Evolutionary conservation across 1,140 invertebrate species (phyloP), one percentile per base, ranked within the genome.

Genomic region (Drosophila chauvacae): DNA sequence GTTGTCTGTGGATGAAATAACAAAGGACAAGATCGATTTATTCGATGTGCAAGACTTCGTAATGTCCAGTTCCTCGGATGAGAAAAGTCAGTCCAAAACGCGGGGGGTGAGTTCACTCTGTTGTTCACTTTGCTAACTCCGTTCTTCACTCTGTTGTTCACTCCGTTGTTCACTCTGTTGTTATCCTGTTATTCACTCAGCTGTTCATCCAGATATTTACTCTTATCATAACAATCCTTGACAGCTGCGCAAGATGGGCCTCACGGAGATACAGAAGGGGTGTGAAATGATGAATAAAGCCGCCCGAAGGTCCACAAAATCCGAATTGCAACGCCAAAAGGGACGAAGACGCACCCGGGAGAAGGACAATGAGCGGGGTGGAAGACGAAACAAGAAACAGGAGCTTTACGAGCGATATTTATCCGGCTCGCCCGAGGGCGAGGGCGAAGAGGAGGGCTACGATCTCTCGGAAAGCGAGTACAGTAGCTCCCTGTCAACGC

Each of bases 181-280:
- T 35, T 35, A 35, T 11, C 11, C 10, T 4, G 11, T 4, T 6
- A 11, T 35, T 35, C 33, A 28, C 7, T 30, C 7, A 30, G 7
- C 28, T 30, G 7, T 30, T 47, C 20, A 23, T 7, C 13, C 4
- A 7, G 4, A 2, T 45, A 0, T 4, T 47, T 4, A 18, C 4
- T 23, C 44, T 14, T 23, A 7, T 11, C 2, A 23, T 44, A 13
- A n/a, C 20, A 18, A 42, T 59, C n/a, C 5, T 44, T 39, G 16
- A 4, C 51, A 87, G 84, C 62, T 57, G 3, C 84, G 80, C 13
- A 80, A 80, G 65, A 55, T 84, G 58, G 77, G 80, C 1, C 48
- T 87, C 2, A 23, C 20, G 11, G 84, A 87, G 45, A 72, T 84
- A 9, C 44, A 72, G n/a, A 37, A 58, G 16, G 45, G 37, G 0